Base-by-base conservation (phyloP, 2,113 vertebrate genomes). In the Catharus bicknelli region DNA sequence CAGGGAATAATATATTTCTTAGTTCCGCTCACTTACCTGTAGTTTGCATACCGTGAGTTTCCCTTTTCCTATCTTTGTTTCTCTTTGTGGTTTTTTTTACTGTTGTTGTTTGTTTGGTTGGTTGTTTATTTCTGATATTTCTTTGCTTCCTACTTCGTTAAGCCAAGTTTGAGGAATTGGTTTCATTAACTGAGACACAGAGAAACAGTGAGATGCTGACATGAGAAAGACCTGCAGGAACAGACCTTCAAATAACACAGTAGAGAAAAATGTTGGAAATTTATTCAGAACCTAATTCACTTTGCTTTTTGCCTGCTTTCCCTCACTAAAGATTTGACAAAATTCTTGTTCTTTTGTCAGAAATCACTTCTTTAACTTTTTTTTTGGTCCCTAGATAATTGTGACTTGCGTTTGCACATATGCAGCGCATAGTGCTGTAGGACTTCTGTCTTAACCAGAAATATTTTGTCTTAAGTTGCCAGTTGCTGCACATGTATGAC, bases 291-390 rank as follows among this genome's bases (percentile, higher is more conserved):
- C 11, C 4, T 66, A 61, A 47, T 77, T 80, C 5, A 13, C 11
- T 85, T 73, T 5, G 19, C 3, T 16, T n/a, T 1, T 40, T 59
- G 4, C n/a, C 32, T 86, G 17, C 10, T 63, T 83, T 70, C 15
- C 6, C 6, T 55, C 0, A 0, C 30, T 86, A n/a, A 83, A 38
- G 3, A 43, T 42, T 69, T 61, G n/a, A 21, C 14, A 63, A 67
- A 67, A 54, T 43, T 88, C 23, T n/a, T 86, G 14, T 36, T 84
- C 13, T 73, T 43, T 53, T 62, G 16, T 79, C 5, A 36, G 25
- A 10, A 34, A 0, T 61, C 51, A 14, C 17, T 18, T 74, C 25
- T 54, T 74, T 11, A 23, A 4, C 29, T 45, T 22, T 17, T 22
- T 18, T 82, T 76, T 40, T 55, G 22, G 13, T 76, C 62, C n/a